A percentile compares a stretch with the other conserved stretches of the same genome.
phyloP scores from a whole-genome alignment of 2,113 vertebrate species.

The Hypomesus transpacificus region DNA sequence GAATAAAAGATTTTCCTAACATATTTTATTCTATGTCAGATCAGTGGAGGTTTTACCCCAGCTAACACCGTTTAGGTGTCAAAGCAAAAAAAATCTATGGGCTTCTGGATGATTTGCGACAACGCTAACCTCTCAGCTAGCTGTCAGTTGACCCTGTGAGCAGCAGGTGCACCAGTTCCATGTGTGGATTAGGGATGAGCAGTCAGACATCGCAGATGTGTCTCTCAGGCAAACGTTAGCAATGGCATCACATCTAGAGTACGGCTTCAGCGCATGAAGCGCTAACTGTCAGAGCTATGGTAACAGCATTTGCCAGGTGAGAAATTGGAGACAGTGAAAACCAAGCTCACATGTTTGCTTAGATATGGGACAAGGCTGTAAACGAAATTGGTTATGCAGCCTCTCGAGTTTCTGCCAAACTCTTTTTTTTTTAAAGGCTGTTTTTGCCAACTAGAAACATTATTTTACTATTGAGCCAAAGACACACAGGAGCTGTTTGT shows the following conservation, averaged over 20 bases:
- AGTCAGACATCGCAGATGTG: constrained; percentile 59
- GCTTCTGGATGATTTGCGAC: constrained; percentile 49
- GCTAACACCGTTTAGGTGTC: no score
- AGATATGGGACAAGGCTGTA: constrained; percentile 25
- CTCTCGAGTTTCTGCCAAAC: background rate
- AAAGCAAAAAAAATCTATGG: constrained; percentile 26
- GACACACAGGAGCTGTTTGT: constrained; percentile 1
- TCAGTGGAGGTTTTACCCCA: no score
- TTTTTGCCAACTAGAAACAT: background rate
- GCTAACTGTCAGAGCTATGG: constrained; percentile 68
- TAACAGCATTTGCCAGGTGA: constrained; percentile 62
- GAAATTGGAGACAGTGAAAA: constrained; percentile 38
- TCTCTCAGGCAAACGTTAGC: constrained; percentile 32
- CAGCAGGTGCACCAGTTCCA: constrained; percentile 62
- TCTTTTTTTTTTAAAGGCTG: background rate
- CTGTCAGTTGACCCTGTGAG: constrained; percentile 52
- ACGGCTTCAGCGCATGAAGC: constrained; percentile 38
- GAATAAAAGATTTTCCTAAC: no score
- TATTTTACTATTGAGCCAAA: background rate
- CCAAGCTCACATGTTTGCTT: constrained; percentile 34
- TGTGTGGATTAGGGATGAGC: constrained; percentile 54
- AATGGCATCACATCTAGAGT: constrained; percentile 20
- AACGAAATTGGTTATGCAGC: no score
- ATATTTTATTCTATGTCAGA: no score
- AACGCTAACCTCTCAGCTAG: constrained; percentile 55